Evolutionary conservation across 2,113 vertebrate genomes (phyloP).

Genomic region (Pseudorasbora parva): DNA sequence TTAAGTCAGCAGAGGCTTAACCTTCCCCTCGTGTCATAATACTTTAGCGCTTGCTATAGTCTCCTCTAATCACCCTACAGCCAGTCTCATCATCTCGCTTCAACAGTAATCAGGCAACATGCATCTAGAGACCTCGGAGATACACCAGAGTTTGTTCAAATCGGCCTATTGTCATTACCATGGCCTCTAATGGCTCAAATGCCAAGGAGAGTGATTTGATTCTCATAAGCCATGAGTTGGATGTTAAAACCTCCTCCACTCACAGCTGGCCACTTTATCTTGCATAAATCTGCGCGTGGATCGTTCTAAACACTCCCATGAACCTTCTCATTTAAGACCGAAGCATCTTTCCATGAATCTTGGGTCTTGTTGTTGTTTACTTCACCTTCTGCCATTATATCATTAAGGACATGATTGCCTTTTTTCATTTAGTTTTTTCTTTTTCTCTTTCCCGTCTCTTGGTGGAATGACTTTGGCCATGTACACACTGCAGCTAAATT

Average conservation of each 20-base stretch:
- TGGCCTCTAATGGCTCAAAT: background rate
- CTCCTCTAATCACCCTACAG: conserved; percentile 39
- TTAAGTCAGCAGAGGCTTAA: conserved; percentile 36
- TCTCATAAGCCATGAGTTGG: conserved; percentile 16
- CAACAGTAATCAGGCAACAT: conserved; percentile 20
- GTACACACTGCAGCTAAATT: no score
- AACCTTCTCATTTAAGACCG: background rate
- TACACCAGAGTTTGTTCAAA: conserved; percentile 25
- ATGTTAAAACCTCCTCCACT: conserved; percentile 19
- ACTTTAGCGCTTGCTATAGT: background rate
- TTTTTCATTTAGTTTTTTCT: background rate
- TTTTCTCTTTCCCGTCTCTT: background rate
- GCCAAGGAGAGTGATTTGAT: conserved; percentile 19
- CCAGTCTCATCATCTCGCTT: conserved; percentile 18
- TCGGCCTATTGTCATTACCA: conserved; percentile 17
- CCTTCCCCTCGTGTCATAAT: conserved; percentile 3
- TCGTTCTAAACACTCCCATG: background rate
- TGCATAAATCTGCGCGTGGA: conserved; percentile 4
- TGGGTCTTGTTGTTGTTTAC: background rate
- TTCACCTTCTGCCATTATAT: no score
- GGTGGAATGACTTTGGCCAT: no score
- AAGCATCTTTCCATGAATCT: background rate
- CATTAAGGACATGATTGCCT: no score
- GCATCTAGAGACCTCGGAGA: conserved; percentile 4
- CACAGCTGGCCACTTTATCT: conserved; percentile 35